Evolutionary conservation across 2,797 vertebrate genomes (phyloP), one percentile per base, ranked within the genome.

Genomic region (Acanthurus tractus): DNA sequence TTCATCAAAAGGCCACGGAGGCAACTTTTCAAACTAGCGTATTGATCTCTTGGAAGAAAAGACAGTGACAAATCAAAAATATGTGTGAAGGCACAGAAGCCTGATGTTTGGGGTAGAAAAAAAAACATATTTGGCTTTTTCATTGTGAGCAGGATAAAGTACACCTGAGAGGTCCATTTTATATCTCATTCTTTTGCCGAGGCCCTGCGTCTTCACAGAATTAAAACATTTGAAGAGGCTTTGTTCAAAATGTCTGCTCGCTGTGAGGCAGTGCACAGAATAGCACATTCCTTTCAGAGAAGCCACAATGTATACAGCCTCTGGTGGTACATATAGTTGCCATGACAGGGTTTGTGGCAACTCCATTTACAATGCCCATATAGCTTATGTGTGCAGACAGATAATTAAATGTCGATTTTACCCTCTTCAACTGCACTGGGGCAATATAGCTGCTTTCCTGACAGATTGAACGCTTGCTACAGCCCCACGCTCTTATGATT

Each of bases 331-430:
- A 76, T 57, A 74, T 73, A 57, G 50, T 55, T 58, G 58, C 68
- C 53, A 52, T 74, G 52, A 58, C 58, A 72, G 56, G 49, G 52
- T 81, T 79, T 80, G 56, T 78, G 78, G 79, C 63, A 69, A 75
- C 76, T 82, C 63, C 72, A 76, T 89, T 84, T 70, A 79, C 82
- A 82, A 79, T 82, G 72, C 70, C 83, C 76, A 79, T 85, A 85
- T 70, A 78, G 74, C 70, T 74, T 89, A 82, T 85, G 80, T 72
- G 82, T 80, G 73, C 74, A 86, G 82, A 76, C 76, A 87, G 83
- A 94, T 93, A 91, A 95, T 94, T 92, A 93, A 93, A 94, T 74
- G 89, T 88, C 76, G 58, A 86, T 93, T 94, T 90, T 9, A 84
- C 79, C 79, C 73, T 85, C 82, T 74, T 89, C 83, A 76, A 48